Conservation (phyloP, 2,888 invertebrate species). For the Cantharis rufa region DNA sequence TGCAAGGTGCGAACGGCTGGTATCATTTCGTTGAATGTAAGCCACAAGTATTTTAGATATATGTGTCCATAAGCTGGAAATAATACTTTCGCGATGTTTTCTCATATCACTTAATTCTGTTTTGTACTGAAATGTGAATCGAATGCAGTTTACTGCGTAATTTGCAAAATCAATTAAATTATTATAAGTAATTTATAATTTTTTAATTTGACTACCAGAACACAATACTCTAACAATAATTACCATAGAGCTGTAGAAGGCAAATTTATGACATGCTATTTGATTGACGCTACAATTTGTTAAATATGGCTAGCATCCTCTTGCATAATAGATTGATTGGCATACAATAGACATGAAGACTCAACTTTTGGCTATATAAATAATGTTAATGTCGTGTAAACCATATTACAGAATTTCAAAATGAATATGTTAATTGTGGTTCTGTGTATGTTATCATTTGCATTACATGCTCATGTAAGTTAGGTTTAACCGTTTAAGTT, state of each 20-base stretch:
- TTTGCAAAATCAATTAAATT: background rate
- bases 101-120: constrained; percentile 40
- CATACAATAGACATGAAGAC: constrained; percentile 12
- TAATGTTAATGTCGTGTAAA: background rate
- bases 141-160: background rate
- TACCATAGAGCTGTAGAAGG: background rate
- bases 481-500: background rate
- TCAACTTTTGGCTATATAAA: background rate
- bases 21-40: constrained; percentile 48
- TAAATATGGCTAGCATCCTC: constrained; percentile 44
- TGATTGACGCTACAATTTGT: constrained; percentile 20
- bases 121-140: constrained; percentile 38
- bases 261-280: constrained; percentile 10
- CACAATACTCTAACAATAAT: background rate
- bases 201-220: background rate
- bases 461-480: constrained; percentile 6
- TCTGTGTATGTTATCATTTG: background rate
- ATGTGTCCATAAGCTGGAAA: constrained; percentile 47
- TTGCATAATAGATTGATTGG: constrained; percentile 36
- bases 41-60: constrained; percentile 42
- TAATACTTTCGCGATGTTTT: constrained; percentile 39
- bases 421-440: background rate
- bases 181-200: background rate
- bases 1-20: constrained; percentile 48
- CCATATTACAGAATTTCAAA: background rate